Percentiles rank a stretch among this genome's conserved stretches.
These are phyloP conservation scores for Asteroscopus sphinx DNA, from an alignment of 2,888 invertebrate genomes.

Conservation along the genomic window DNA sequence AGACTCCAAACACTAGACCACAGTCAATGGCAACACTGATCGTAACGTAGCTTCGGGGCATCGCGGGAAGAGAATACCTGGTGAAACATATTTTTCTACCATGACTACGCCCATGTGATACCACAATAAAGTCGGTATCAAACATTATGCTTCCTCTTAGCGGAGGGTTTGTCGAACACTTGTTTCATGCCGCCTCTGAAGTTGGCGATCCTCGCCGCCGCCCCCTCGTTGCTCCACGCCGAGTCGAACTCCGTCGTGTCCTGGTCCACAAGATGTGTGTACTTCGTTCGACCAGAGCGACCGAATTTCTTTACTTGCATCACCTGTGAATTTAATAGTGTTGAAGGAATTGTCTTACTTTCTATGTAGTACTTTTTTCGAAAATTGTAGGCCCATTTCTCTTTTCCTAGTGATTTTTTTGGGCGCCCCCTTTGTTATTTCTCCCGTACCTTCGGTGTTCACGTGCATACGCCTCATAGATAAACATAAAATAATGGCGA, in stretches of 20 bases:
- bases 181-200: conserved; percentile 98
- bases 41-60: too few species aligned
- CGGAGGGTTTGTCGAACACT: conserved; percentile 96
- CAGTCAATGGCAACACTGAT: too few species aligned
- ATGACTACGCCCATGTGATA: neutral
- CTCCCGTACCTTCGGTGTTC: too few species aligned
- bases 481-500: too few species aligned
- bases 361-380: too few species aligned
- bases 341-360: conserved; percentile 1
- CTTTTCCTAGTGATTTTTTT: too few species aligned
- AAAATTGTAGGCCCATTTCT: too few species aligned
- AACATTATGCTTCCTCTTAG: conserved; percentile 76
- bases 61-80: too few species aligned
- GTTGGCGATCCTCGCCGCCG: conserved; percentile 84
- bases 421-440: too few species aligned
- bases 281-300: conserved; percentile 99
- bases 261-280: conserved; percentile 99
- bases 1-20: too few species aligned
- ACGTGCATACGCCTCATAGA: too few species aligned
- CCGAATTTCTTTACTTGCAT: conserved; percentile 99
- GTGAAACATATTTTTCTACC: conserved; percentile 1
- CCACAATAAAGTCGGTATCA: conserved; percentile 21
- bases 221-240: conserved; percentile 98
- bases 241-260: conserved; percentile 99
- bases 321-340: conserved; percentile 87